Base-by-base conservation (phyloP, 2,797 vertebrate genomes). In the Parotocinclus haroldoi region DNA sequence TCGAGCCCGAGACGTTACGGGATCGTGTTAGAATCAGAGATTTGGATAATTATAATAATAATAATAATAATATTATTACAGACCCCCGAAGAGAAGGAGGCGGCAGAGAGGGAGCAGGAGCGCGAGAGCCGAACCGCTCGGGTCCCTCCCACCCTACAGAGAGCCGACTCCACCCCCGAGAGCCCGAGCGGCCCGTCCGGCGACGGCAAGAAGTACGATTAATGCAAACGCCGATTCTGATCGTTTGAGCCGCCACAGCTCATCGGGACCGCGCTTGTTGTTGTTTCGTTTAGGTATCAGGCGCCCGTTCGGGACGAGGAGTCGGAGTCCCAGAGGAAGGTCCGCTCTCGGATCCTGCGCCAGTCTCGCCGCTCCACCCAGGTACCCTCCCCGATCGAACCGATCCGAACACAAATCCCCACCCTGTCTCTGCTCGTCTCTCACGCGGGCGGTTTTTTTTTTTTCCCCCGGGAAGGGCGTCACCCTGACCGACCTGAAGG, bases 301-400 rank as follows among this genome's bases (percentile, higher is more conserved):
- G 91, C 92, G 58, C 92, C 93, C 0, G 90, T 91, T 37, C 84
- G 94, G 66, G 94, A 95, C 0, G 94, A 96, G 76, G 94, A 96
- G 78, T 96, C 94, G 0, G 94, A 96, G 69, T 95, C 93, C 50
- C 94, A 96, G 82, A 89, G 94, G 74, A 95, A 94, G 77, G 94
- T 93, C 45, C 92, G 94, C 14, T 96, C 93, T 2, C 90, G 93
- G 19, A 88, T 95, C 69, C 87, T 95, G 90, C 90, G 94, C 1
- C 93, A 95, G 81, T 93, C 93, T 27, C 89, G 94, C 1, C 89
- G 94, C 44, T 94, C 93, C 69, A 96, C 94, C 0, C 94, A 96
- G 93, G 94, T 96, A 44, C 9, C 27, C 2, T 27, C 27, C 27
- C 5, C 5, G 5, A 27, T 2, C 27, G 5, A 27, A 2, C 5